Evolutionary conservation across 2,797 vertebrate species (phyloP), one percentile per base, ranked within the genome.

Genomic region (Cirrhinus molitorella): DNA sequence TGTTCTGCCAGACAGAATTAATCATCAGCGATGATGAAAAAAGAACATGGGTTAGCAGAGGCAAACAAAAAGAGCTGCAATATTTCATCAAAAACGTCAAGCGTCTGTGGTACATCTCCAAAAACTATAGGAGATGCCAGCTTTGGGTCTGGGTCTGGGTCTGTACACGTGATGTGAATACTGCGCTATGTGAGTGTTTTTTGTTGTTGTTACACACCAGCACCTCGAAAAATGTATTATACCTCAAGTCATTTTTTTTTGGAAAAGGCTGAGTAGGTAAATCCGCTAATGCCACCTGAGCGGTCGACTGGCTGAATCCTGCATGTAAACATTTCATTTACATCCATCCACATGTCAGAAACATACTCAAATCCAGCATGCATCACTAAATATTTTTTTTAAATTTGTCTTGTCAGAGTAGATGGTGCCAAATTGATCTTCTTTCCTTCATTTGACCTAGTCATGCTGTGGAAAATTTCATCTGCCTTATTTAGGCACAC

Each of bases 1-100:
- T 71, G 65, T 53, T 43, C 61, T 68, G 59, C 45, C 78, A 66
- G 68, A 66, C 79, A 71, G 53, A 75, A 76, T 81, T 57, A 81
- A 76, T 85, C 78, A 81, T 75, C 76, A 53, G 59, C 70, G 19
- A 45, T 63, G 53, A 76, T 47, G 77, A 86, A 80, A 63, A 81
- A 80, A 77, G 70, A 67, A 73, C 55, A 76, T 57, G 73, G 51
- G 72, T 49, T n/a, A 57, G 79, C 17, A 51, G 70, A 82, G 34
- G 82, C 37, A 73, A 78, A 87, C 70, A 61, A 40, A 66, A 68
- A 40, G 55, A 51, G 25, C 49, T n/a, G 19, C 68, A 68, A 79
- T 71, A 47, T 65, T 86, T 83, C 71, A 83, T 75, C 53, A 75
- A 25, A 76, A 53, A 67, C 11, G 2, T n/a, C 65, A 57, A 66